A percentile compares a stretch with the other conserved stretches of the same genome.
phyloP scores from a whole-genome alignment of 2,888 invertebrate genomes.

The Rhodophaea formosa region DNA sequence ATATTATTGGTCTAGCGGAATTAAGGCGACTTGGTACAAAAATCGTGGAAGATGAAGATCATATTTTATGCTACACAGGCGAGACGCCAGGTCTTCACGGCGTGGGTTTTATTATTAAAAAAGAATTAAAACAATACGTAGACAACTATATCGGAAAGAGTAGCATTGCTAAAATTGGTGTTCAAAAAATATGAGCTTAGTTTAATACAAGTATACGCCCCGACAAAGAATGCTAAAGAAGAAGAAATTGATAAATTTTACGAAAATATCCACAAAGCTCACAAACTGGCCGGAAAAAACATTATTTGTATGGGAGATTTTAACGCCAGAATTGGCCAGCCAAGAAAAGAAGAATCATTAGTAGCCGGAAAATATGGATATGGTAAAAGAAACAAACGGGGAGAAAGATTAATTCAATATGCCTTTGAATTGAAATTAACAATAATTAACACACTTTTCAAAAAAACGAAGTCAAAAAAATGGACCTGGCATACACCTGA shows the following conservation, averaged over 20 bases:
- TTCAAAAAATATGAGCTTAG: background rate
- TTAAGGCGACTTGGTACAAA: no score
- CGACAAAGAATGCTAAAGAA: background rate
- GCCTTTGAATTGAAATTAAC: background rate
- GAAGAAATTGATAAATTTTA: background rate
- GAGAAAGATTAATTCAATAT: background rate
- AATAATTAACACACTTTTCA: background rate
- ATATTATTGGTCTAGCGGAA: no score
- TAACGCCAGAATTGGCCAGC: background rate
- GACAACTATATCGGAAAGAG: background rate
- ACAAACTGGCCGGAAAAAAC: background rate
- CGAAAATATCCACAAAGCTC: background rate
- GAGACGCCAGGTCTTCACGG: background rate
- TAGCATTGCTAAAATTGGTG: background rate
- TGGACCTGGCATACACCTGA: background rate
- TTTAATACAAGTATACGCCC: background rate
- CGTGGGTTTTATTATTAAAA: conserved; percentile 6
- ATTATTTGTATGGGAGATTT: background rate
- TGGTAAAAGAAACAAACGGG: background rate
- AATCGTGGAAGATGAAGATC: no score
- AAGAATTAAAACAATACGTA: background rate
- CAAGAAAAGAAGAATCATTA: background rate
- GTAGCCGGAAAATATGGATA: background rate
- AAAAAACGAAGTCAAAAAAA: background rate
- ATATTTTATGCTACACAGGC: no score